Percentiles rank a stretch among this genome's conserved stretches.
Conservation (phyloP, 2,113 vertebrate genomes). For the Brevimyrus niger region DNA sequence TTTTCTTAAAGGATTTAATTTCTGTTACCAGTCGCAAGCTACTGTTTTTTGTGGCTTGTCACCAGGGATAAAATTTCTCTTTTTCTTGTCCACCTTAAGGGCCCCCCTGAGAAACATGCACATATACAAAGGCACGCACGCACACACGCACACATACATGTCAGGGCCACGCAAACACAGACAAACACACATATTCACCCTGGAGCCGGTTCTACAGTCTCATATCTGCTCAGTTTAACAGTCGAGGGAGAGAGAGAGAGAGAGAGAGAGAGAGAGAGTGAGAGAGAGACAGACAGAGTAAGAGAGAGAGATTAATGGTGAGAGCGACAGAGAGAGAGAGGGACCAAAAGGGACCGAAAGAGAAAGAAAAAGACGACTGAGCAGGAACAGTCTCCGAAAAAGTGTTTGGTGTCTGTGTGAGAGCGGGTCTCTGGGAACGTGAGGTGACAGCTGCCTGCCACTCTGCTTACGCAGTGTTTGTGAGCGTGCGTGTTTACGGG, state of each 20-base stretch:
- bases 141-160: slow-evolving; percentile 29
- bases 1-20: not conserved
- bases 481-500: not conserved
- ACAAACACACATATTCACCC: not conserved
- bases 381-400: not conserved
- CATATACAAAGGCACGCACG: not conserved
- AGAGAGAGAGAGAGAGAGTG: not conserved
- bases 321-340: not conserved
- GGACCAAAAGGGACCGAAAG: not conserved
- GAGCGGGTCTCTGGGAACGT: too few species aligned
- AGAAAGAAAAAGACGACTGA: not conserved
- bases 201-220: not conserved
- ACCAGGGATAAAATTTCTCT: slow-evolving; percentile 24
- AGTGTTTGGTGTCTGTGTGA: not conserved
- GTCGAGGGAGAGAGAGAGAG: not conserved
- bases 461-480: slow-evolving; percentile 32
- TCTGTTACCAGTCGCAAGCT: not conserved
- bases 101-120: slow-evolving; percentile 55
- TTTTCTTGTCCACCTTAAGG: slow-evolving; percentile 69
- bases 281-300: slow-evolving; percentile 10
- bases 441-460: not conserved
- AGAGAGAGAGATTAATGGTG: not conserved
- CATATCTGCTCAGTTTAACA: not conserved
- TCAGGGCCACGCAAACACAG: not conserved
- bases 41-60: not conserved